Conservation (phyloP, 2,888 invertebrate species). For the Pyrocoelia pectoralis region DNA sequence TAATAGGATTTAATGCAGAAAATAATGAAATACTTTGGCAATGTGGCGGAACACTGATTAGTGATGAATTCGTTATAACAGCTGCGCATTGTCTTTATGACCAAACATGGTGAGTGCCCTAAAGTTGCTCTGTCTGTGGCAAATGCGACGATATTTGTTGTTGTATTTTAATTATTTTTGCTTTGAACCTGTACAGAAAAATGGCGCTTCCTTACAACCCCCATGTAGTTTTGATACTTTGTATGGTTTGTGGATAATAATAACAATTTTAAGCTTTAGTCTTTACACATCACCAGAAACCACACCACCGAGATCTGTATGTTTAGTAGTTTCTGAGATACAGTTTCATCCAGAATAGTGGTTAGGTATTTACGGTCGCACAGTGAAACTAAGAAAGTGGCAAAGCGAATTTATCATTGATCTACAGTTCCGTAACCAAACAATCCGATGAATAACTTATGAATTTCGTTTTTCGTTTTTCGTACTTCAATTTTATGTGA, state of each 20-base stretch:
- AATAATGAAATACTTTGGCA: conserved; percentile 56
- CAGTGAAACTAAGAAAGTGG: not conserved
- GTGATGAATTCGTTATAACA: conserved; percentile 68
- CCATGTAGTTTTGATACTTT: too few species aligned
- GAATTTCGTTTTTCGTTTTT: too few species aligned
- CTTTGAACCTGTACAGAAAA: not conserved
- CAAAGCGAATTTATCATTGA: not conserved
- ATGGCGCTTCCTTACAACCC: too few species aligned
- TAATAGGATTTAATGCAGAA: conserved; percentile 23
- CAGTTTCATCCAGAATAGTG: not conserved
- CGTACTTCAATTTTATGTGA: too few species aligned
- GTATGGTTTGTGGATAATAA: too few species aligned
- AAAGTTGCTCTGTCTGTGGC: not conserved
- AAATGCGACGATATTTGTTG: not conserved
- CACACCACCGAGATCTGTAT: too few species aligned
- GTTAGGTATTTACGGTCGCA: too few species aligned
- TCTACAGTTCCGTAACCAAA: too few species aligned
- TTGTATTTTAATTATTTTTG: not conserved
- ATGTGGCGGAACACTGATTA: conserved; percentile 74
- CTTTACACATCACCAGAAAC: too few species aligned
- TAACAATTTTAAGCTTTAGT: too few species aligned
- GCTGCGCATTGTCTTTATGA: conserved; percentile 69
- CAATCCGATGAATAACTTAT: too few species aligned
- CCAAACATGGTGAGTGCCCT: conserved; percentile 29
- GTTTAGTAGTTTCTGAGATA: not conserved